phyloP scores from a whole-genome alignment of 1,140 invertebrate genomes.

The Asobara japonica region DNA sequence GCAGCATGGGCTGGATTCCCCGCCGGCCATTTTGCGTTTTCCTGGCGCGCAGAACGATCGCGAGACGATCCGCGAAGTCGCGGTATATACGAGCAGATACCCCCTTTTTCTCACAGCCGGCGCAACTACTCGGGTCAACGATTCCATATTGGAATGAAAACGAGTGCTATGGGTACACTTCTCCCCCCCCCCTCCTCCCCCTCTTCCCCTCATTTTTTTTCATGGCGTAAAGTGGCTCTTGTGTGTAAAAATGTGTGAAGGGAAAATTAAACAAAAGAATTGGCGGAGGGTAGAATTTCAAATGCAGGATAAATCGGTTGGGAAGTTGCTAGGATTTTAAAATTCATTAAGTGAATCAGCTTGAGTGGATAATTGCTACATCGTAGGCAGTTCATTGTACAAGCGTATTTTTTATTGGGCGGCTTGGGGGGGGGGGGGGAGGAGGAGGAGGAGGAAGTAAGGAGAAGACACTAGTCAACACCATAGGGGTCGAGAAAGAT shows the following conservation, averaged over 20 bases:
- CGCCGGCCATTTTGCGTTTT: slow-evolving; percentile 28
- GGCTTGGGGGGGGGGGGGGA: too few species aligned
- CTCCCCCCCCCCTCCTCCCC: not conserved
- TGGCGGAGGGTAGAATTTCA: not conserved
- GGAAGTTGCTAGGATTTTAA: not conserved
- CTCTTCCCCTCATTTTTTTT: not conserved
- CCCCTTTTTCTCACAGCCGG: slow-evolving; percentile 30
- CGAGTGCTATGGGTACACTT: slow-evolving; percentile 4
- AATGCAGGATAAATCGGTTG: not conserved
- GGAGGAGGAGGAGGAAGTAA: too few species aligned
- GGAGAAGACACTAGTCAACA: too few species aligned
- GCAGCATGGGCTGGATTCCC: slow-evolving; percentile 20
- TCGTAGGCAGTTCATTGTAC: not conserved
- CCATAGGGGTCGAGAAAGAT: too few species aligned
- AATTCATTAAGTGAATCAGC: not conserved
- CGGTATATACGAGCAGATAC: slow-evolving; percentile 1
- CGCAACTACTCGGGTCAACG: slow-evolving; percentile 28
- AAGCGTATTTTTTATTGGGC: not conserved
- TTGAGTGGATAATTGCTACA: not conserved
- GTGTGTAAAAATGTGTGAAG: slow-evolving; percentile 2
- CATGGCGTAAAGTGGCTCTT: not conserved
- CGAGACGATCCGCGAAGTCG: slow-evolving; percentile 10
- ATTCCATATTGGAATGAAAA: slow-evolving; percentile 32
- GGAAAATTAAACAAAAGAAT: slow-evolving; percentile 10
- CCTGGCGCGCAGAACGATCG: slow-evolving; percentile 14